A percentile compares a stretch with the other conserved stretches of the same genome.
These are phyloP conservation scores for Smutsia gigantea DNA, from an alignment of 2,797 vertebrate genomes.

Conservation along the genomic window DNA sequence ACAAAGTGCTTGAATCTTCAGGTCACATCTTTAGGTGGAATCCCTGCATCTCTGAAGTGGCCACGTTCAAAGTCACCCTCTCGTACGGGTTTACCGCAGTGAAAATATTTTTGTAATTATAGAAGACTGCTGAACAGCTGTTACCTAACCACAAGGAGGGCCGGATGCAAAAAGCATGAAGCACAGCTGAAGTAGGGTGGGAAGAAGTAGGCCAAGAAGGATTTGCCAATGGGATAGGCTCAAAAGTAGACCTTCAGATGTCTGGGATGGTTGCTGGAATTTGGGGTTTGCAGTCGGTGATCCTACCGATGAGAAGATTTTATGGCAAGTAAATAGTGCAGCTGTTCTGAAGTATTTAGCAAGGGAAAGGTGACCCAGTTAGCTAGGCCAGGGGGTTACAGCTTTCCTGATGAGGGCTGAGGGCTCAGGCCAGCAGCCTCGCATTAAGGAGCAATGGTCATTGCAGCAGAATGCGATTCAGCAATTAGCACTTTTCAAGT, in stretches of 20 bases:
- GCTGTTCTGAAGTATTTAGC: not conserved
- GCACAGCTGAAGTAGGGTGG: rapidly evolving
- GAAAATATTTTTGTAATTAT: not conserved
- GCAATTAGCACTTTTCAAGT: not conserved
- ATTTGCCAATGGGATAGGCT: no score
- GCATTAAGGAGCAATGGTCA: not conserved
- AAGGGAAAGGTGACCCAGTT: no score
- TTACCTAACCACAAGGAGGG: not conserved
- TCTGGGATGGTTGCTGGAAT: no score
- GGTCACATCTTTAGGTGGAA: not conserved
- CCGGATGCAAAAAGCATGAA: rapidly evolving
- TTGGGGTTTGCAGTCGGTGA: not conserved
- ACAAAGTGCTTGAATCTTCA: not conserved
- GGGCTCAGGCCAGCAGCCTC: not conserved
- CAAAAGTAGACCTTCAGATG: not conserved
- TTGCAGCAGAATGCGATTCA: not conserved
- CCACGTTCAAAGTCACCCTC: not conserved
- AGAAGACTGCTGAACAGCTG: not conserved
- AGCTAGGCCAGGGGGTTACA: rapidly evolving
- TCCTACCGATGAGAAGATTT: not conserved
- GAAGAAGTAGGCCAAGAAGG: not conserved
- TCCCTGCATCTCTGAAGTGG: not conserved
- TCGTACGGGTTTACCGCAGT: not conserved
- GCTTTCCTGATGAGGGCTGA: not conserved
- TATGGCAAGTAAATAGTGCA: rapidly evolving